phyloP scores from a whole-genome alignment of 2,888 invertebrate species.

The Lingula anatina region DNA sequence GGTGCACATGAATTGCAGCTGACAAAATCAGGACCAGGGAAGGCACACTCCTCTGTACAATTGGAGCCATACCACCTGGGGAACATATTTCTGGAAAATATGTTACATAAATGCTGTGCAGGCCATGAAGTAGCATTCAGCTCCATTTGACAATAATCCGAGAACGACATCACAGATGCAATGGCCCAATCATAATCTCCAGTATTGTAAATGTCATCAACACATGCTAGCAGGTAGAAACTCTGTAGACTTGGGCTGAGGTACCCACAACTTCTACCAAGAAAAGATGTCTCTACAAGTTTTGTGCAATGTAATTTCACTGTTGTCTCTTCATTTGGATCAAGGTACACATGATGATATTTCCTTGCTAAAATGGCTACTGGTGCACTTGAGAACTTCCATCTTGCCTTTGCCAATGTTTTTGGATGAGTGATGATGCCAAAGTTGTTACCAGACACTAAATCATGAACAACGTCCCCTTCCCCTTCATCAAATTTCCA shows the following conservation, averaged over 20 bases:
- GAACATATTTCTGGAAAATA: conserved; percentile 11
- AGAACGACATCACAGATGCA: conserved; percentile 10
- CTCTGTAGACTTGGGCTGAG: not conserved
- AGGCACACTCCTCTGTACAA: conserved; percentile 12
- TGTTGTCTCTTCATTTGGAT: not conserved
- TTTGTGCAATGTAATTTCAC: not conserved
- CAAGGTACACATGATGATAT: not conserved
- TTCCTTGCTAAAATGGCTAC: not conserved
- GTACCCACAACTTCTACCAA: conserved; percentile 4
- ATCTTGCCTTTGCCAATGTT: too few species aligned
- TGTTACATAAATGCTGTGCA: conserved; percentile 13
- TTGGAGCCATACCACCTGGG: conserved; percentile 9
- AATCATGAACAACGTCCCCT: conserved; percentile 4
- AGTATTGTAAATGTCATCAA: conserved; percentile 4
- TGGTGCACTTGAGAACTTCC: not conserved
- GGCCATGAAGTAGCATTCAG: conserved; percentile 7
- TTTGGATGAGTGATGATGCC: not conserved
- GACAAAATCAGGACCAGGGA: not conserved
- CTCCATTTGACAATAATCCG: conserved; percentile 11
- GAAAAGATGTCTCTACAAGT: conserved; percentile 1
- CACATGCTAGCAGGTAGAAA: conserved; percentile 8
- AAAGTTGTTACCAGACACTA: not conserved
- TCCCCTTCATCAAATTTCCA: conserved; percentile 17
- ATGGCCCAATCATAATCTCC: conserved; percentile 1
- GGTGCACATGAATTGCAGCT: conserved; percentile 17